A percentile compares a stretch with the other conserved stretches of the same genome.
Conservation (phyloP, 2,113 vertebrate genomes). For the Psittacara wagleri region DNA sequence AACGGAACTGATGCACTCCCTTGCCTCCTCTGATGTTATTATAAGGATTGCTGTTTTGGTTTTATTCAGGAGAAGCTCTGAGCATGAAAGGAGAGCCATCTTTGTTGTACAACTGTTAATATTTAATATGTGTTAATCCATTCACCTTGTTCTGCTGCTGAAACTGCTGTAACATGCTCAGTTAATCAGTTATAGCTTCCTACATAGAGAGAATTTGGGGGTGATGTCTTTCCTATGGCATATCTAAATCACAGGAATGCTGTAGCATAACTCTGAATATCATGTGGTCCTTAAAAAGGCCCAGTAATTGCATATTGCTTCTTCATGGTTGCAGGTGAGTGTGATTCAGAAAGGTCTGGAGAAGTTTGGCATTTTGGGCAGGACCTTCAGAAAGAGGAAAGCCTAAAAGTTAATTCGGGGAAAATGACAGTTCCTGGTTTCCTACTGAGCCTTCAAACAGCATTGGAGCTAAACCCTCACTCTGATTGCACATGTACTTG, state of each 20-base stretch:
- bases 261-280: background rate
- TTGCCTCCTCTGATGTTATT: background rate
- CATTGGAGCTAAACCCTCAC: background rate
- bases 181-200: background rate
- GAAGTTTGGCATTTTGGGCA: background rate
- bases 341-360: background rate
- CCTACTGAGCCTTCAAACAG: background rate
- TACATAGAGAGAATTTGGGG: background rate
- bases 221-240: background rate
- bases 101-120: background rate
- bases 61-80: background rate
- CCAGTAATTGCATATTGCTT: background rate
- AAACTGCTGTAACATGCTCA: background rate
- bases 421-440: background rate
- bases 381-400: constrained; percentile 26
- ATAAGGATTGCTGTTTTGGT: background rate
- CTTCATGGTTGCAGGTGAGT: background rate
- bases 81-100: background rate
- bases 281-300: background rate
- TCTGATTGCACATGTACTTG: background rate
- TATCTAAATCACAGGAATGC: background rate
- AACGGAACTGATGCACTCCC: background rate
- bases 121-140: background rate
- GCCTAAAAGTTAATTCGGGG: background rate
- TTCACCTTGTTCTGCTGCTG: background rate